Percentiles rank a stretch among this genome's conserved stretches.
Conservation (phyloP, 2,113 vertebrate species). For the Puntigrus tetrazona region DNA sequence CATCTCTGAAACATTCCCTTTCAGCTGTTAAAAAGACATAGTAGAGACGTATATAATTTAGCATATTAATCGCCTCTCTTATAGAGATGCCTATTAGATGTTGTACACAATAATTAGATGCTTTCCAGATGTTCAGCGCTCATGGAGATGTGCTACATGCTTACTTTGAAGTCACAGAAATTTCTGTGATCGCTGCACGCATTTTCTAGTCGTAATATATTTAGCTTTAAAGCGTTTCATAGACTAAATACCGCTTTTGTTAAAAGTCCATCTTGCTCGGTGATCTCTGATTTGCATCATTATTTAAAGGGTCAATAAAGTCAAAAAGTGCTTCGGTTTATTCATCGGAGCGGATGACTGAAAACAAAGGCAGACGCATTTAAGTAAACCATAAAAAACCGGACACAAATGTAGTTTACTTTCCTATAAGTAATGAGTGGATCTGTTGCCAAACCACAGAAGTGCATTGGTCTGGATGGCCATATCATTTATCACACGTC, state of each 20-base stretch:
- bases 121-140: background rate
- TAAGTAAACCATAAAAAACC: background rate
- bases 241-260: background rate
- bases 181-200: background rate
- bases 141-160: background rate
- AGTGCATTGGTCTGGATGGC: background rate
- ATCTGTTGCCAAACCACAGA: background rate
- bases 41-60: background rate
- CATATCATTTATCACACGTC: background rate
- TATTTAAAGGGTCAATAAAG: background rate
- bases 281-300: background rate
- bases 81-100: background rate
- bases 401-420: background rate
- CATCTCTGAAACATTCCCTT: background rate
- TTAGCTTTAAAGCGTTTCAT: background rate
- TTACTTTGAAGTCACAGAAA: background rate
- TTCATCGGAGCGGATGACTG: background rate
- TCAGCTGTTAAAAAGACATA: background rate
- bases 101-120: background rate
- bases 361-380: background rate
- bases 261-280: background rate
- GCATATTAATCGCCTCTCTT: background rate
- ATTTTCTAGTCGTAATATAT: background rate
- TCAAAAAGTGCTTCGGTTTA: background rate
- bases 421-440: background rate